phyloP scores from a whole-genome alignment of 2,797 vertebrate genomes.

The Eulemur rubriventer region DNA sequence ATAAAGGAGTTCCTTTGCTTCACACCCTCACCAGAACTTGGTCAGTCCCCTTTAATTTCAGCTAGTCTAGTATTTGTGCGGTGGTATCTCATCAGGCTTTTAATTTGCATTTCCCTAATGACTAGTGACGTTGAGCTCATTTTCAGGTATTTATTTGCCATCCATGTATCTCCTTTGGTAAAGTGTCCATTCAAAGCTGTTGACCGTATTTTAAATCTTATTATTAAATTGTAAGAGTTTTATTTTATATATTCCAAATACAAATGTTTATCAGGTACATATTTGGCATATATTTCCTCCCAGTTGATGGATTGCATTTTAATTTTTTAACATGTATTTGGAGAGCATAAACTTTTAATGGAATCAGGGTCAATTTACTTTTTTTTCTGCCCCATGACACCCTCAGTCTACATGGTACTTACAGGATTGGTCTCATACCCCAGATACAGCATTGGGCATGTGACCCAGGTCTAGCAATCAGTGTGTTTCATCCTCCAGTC shows the following conservation, averaged over 20 bases:
- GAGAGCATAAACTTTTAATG: background rate
- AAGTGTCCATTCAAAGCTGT: background rate
- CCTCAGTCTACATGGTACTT: too few species aligned
- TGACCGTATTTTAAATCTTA: background rate
- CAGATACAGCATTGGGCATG: too few species aligned
- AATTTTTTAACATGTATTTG: background rate
- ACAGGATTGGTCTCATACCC: too few species aligned
- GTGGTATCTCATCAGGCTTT: background rate
- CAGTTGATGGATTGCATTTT: background rate
- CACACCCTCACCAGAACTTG: too few species aligned
- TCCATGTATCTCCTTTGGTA: background rate
- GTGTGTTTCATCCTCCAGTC: too few species aligned
- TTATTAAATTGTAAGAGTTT: background rate
- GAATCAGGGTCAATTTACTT: background rate
- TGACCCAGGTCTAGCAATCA: too few species aligned
- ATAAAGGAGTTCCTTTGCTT: background rate
- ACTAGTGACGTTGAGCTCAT: rapidly evolving
- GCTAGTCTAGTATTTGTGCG: too few species aligned
- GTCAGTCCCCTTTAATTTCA: background rate
- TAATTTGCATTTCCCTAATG: background rate
- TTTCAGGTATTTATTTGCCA: background rate
- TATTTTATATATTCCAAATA: background rate
- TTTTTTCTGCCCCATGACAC: too few species aligned
- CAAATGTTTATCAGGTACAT: background rate
- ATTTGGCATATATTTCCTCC: background rate